These are phyloP conservation scores for Dicaeum eximium DNA, from an alignment of 2,113 vertebrate species.

Conservation along the genomic window DNA sequence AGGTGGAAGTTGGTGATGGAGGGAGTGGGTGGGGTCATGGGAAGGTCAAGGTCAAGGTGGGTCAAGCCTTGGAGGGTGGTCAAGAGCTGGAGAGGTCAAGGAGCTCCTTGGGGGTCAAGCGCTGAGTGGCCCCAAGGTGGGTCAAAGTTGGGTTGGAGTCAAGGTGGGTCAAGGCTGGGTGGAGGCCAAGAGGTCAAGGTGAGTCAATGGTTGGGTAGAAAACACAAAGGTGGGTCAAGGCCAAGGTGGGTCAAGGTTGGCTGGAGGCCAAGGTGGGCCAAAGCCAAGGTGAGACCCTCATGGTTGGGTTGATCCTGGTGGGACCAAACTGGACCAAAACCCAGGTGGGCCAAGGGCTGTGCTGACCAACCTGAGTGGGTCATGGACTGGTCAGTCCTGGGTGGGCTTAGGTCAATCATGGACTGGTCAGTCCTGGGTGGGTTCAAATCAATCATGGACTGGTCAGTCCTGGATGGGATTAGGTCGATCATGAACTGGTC, in stretches of 20 bases:
- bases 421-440: background rate
- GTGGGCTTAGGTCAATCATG: fast-evolving
- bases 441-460: background rate
- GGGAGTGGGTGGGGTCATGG: background rate
- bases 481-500: too few relatives aligned
- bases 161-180: background rate
- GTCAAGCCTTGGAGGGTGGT: background rate
- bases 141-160: too few relatives aligned
- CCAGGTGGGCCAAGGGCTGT: too few relatives aligned
- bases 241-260: background rate
- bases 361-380: too few relatives aligned
- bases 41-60: background rate
- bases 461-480: too few relatives aligned
- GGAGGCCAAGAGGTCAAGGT: background rate
- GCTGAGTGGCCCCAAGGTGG: background rate
- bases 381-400: background rate
- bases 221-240: too few relatives aligned
- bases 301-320: too few relatives aligned
- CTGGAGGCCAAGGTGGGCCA: too few relatives aligned
- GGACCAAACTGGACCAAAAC: background rate
- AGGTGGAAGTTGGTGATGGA: background rate
- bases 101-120: background rate
- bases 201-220: background rate
- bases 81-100: background rate
- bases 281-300: background rate